Conservation (phyloP, 2,113 vertebrate species). For the Hemiscyllium ocellatum region DNA sequence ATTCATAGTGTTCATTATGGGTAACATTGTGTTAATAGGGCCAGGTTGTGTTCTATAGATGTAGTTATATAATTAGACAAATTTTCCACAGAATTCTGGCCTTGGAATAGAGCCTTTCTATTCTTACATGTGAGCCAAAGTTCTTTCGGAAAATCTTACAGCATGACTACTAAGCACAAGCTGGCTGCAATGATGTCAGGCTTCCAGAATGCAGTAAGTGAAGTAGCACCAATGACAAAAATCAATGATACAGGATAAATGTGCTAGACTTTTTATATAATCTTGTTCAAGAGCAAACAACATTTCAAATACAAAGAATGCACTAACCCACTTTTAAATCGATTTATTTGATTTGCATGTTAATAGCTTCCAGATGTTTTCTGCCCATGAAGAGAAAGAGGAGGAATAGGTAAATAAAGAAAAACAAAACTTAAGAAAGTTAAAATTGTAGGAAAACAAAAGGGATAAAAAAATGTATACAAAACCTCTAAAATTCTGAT, state of each 20-base stretch:
- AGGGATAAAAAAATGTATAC: not conserved
- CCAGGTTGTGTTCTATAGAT: not conserved
- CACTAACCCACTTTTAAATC: not conserved
- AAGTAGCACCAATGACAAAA: not conserved
- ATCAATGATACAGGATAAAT: not conserved
- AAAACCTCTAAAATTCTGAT: not conserved
- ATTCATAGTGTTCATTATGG: not conserved
- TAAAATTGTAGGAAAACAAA: not conserved
- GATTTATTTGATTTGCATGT: not conserved
- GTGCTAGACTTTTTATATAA: not conserved
- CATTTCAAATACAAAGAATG: not conserved
- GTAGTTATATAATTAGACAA: conserved; percentile 3
- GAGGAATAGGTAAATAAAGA: not conserved
- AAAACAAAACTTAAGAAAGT: not conserved
- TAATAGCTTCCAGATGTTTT: not conserved
- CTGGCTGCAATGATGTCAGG: not conserved
- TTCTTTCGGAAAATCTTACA: conserved; percentile 31
- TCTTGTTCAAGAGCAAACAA: not conserved
- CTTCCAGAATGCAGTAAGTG: conserved; percentile 1
- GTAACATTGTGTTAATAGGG: not conserved
- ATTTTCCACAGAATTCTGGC: conserved; percentile 24
- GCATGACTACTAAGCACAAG: conserved; percentile 9
- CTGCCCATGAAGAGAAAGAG: not conserved
- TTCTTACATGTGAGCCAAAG: not conserved
- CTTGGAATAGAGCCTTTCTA: not conserved